Conservation (phyloP, 2,113 vertebrate species). For the Aramus guarauna region DNA sequence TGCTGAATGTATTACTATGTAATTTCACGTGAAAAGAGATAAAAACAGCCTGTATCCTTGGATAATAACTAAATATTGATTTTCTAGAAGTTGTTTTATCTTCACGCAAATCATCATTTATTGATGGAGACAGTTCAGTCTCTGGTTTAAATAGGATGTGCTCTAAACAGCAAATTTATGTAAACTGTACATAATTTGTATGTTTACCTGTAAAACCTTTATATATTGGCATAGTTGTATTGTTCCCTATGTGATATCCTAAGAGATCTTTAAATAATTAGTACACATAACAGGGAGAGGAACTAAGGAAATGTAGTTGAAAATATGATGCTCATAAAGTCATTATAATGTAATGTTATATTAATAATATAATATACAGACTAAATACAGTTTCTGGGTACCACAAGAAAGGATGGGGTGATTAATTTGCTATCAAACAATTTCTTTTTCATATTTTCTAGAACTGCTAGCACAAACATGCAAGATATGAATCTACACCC, state of each 20-base stretch:
- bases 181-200: background rate
- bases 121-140: background rate
- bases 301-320: background rate
- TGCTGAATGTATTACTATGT: background rate
- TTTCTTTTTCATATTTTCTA: background rate
- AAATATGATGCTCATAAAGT: background rate
- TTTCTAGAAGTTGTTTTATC: conserved; percentile 21
- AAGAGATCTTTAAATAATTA: background rate
- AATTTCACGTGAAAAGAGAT: conserved; percentile 24
- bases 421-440: background rate
- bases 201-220: background rate
- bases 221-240: background rate
- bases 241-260: background rate
- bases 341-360: background rate
- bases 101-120: background rate
- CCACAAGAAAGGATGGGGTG: background rate
- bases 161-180: background rate
- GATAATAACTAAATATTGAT: conserved; percentile 37
- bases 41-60: background rate
- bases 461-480: background rate
- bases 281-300: background rate
- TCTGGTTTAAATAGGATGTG: background rate
- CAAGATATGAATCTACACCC: background rate
- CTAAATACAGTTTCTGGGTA: background rate
- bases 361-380: background rate